Evolutionary conservation across 1,140 invertebrate genomes (phyloP).

Genomic region (Patella vulgata): DNA sequence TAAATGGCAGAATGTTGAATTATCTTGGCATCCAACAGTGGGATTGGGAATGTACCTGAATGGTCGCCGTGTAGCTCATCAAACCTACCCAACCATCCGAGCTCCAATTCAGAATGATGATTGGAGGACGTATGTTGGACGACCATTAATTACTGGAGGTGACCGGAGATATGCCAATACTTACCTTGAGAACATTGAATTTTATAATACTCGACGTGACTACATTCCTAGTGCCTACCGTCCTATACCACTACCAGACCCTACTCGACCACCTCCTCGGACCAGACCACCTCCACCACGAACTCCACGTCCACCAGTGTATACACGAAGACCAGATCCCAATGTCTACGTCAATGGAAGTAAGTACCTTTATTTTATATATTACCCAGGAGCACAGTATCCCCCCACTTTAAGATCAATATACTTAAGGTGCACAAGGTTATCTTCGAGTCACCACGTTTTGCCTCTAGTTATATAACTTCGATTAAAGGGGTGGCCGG

Average conservation of each 20-base stretch:
- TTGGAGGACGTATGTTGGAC: constrained; percentile 46
- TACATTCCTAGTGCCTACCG: constrained; percentile 32
- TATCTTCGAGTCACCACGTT: too few relatives aligned
- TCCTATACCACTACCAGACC: background rate
- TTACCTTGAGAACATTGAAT: constrained; percentile 51
- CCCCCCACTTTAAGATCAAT: too few relatives aligned
- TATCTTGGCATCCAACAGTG: constrained; percentile 57
- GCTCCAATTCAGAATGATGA: constrained; percentile 37
- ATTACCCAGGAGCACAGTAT: too few relatives aligned
- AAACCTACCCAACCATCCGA: constrained; percentile 39
- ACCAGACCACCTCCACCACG: background rate
- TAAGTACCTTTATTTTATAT: too few relatives aligned
- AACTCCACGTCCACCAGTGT: background rate
- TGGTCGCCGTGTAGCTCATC: constrained; percentile 44
- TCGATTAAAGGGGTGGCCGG: too few relatives aligned
- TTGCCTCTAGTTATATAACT: too few relatives aligned
- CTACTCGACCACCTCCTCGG: background rate
- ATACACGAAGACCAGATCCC: background rate
- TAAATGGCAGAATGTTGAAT: constrained; percentile 58
- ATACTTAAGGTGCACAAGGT: too few relatives aligned
- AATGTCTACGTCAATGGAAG: too few relatives aligned
- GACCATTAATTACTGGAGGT: constrained; percentile 28
- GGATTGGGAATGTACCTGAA: constrained; percentile 58
- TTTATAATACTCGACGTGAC: constrained; percentile 53
- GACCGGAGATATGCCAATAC: constrained; percentile 49